Percentiles rank a stretch among this genome's conserved stretches.
These are phyloP conservation scores for Microcebus lehilahytsara DNA, from an alignment of 2,113 vertebrate genomes.

Conservation along the genomic window DNA sequence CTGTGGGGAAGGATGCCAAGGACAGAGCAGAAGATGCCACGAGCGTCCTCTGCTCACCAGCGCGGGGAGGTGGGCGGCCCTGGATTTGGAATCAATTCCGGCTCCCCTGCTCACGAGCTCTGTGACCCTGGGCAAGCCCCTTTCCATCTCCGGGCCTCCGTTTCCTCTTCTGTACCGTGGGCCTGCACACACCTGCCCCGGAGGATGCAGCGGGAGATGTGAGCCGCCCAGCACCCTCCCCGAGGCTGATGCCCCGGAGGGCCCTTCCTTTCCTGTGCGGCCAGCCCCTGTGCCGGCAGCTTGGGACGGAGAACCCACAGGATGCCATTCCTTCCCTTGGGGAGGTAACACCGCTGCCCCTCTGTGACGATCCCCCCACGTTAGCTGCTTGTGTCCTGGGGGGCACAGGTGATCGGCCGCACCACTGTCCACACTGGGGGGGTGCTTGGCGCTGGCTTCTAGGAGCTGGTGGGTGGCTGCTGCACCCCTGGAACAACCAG, in stretches of 20 bases:
- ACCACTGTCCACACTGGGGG: not conserved
- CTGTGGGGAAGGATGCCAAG: not conserved
- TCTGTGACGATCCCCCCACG: no score
- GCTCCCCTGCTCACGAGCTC: not conserved
- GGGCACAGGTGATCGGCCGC: not conserved
- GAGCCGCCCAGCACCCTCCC: not conserved
- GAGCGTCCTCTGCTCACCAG: not conserved
- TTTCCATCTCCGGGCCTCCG: not conserved
- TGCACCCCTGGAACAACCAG: not conserved
- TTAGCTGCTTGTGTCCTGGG: not conserved
- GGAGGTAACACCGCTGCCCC: not conserved
- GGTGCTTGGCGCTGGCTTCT: not conserved
- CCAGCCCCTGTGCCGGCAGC: rapidly evolving
- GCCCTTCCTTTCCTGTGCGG: not conserved
- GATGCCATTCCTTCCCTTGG: not conserved
- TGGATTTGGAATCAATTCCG: not conserved
- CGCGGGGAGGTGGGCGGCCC: no score
- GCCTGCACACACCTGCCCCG: not conserved
- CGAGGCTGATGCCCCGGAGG: not conserved
- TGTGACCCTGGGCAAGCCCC: not conserved
- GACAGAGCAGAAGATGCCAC: not conserved
- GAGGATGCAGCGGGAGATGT: not conserved
- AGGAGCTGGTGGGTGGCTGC: not conserved
- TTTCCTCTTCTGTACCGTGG: not conserved
- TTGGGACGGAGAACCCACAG: not conserved